These are phyloP conservation scores for Cistogaster globosa DNA, from an alignment of 2,888 invertebrate genomes.

Conservation along the genomic window DNA sequence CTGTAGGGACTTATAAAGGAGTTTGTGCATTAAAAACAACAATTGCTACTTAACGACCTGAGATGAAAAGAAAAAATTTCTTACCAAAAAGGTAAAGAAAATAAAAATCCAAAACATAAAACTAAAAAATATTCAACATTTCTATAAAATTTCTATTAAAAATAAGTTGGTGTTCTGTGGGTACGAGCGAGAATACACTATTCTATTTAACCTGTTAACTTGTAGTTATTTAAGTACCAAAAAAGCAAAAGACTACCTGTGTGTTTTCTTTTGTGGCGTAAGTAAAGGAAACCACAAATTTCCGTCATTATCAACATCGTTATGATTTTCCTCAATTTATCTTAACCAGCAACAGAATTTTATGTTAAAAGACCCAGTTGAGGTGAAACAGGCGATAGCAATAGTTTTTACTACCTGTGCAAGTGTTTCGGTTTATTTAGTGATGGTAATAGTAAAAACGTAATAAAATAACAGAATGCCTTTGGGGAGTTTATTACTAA, in stretches of 20 bases:
- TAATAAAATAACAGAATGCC: constrained; percentile 24
- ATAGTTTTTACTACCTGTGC: background rate
- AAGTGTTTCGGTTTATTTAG: background rate
- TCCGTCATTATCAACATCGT: constrained; percentile 53
- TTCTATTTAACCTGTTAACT: constrained; percentile 22
- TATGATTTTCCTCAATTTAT: constrained; percentile 54
- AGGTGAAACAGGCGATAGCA: background rate
- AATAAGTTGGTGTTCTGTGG: background rate
- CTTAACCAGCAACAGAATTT: constrained; percentile 15
- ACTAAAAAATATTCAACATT: constrained; percentile 11
- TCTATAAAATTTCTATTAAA: background rate
- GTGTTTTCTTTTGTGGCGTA: constrained; percentile 21
- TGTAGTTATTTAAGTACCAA: constrained; percentile 3
- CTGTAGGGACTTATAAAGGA: no score
- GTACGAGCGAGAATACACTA: no score
- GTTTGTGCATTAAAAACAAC: no score
- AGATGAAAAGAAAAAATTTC: background rate
- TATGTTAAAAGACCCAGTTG: background rate
- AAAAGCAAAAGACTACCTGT: background rate
- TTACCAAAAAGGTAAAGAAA: background rate
- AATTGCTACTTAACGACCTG: no score
- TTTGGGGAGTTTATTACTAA: constrained; percentile 58
- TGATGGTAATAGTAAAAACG: background rate
- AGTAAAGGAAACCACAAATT: constrained; percentile 64
- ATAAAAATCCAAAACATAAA: background rate